phyloP scores from a whole-genome alignment of 92 coral and sea anemone genomes.

The Heteractis magnifica region DNA sequence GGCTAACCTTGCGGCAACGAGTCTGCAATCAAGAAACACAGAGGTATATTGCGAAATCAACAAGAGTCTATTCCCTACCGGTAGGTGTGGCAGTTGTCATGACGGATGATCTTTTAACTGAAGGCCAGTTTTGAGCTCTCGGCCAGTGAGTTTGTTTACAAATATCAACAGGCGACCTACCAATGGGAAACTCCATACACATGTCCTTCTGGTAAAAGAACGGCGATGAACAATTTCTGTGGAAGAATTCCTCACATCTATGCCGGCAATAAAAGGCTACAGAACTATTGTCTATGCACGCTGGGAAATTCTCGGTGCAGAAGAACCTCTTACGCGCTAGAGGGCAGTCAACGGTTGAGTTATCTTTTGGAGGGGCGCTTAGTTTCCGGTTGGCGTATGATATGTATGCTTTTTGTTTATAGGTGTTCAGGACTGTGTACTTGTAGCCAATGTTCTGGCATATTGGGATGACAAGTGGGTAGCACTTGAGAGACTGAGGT shows the following conservation, averaged over 20 bases:
- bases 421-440: constrained; percentile 32
- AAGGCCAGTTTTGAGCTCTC: constrained; percentile 60
- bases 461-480: constrained; percentile 34
- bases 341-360: constrained; percentile 7
- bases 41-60: no score
- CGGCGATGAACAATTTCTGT: constrained; percentile 40
- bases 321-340: constrained; percentile 19
- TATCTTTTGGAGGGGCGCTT: not conserved
- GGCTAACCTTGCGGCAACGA: no score
- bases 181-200: constrained; percentile 67
- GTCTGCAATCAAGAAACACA: no score
- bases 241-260: constrained; percentile 48
- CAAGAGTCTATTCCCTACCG: not conserved
- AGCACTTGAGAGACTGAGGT: constrained; percentile 18
- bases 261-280: constrained; percentile 56
- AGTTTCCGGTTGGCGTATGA: constrained; percentile 12
- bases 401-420: constrained; percentile 20
- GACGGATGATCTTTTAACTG: not conserved
- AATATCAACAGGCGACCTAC: constrained; percentile 18
- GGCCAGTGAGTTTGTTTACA: constrained; percentile 74
- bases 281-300: constrained; percentile 34
- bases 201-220: constrained; percentile 39
- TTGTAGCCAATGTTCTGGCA: constrained; percentile 42
- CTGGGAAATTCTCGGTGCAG: constrained; percentile 60
- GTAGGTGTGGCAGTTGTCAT: not conserved